phyloP scores from a whole-genome alignment of 2,797 vertebrate genomes.

The Peromyscus aztecus region DNA sequence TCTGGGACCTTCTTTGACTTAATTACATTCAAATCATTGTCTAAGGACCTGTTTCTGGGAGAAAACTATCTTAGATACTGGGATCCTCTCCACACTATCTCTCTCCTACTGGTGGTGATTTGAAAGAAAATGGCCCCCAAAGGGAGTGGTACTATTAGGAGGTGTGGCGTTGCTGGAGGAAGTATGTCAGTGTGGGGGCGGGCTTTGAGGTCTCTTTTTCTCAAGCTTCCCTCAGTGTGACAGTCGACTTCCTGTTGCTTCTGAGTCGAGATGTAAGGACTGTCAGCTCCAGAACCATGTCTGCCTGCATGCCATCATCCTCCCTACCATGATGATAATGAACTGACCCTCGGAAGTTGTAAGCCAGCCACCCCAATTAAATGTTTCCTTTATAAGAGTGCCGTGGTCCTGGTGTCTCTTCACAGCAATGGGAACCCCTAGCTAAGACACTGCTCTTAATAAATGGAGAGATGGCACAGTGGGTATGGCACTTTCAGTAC shows the following conservation, averaged over 20 bases:
- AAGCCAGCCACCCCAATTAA: neutral
- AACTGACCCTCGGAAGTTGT: neutral
- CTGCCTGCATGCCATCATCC: neutral
- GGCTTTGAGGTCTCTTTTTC: neutral
- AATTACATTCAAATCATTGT: conserved; percentile 1
- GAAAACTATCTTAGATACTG: conserved; percentile 16
- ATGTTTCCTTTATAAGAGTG: neutral
- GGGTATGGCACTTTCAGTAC: neutral
- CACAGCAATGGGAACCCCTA: neutral
- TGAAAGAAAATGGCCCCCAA: neutral
- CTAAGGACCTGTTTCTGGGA: neutral
- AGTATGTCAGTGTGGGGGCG: neutral
- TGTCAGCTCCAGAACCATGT: neutral
- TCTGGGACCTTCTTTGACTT: neutral
- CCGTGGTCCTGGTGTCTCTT: neutral
- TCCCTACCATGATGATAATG: neutral
- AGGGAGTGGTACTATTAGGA: neutral
- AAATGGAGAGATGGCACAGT: neutral
- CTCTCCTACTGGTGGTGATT: neutral
- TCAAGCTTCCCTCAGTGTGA: neutral
- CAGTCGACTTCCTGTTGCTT: neutral
- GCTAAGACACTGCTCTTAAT: neutral
- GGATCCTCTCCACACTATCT: neutral
- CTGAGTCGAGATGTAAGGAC: neutral
- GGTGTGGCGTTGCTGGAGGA: neutral